Evolutionary conservation across 2,797 vertebrate species (phyloP), one percentile per base, ranked within the genome.

Genomic region (Hemitrygon akajei): DNA sequence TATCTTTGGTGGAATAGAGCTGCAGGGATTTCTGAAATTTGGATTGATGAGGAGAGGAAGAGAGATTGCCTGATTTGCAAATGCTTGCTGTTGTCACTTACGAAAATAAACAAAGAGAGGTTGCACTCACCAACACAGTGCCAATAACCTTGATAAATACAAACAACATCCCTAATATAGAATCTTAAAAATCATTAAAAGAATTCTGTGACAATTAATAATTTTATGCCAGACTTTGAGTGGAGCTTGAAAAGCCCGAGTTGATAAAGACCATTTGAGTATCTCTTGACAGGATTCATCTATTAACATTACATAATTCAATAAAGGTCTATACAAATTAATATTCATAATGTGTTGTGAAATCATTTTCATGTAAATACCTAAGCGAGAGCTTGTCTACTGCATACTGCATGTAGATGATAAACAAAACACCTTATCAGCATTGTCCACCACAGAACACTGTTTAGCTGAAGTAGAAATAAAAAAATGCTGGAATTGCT

Each of bases 11-110:
- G n/a, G 18, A 89, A 37, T n/a, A 3, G 63, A 10, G 60, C 63
- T 1, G n/a, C 9, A 56, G 27, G 27, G 56, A 27, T 27, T 86
- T 63, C 60, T 69, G 63, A 69, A 69, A 69, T 7, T 69, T 89
- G 86, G 86, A 22, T 89, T 69, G 34, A 69, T 7, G 86, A 58
- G 37, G 7, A 66, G 69, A 34, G 63, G 66, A 37, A 89, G 1
- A 20, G 86, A 66, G 60, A 66, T 66, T 89, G 66, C 60, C 30
- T 89, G 86, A 89, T 66, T n/a, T 89, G 86, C n/a, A n/a, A 89
- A 69, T 34, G n/a, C 86, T 89, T 69, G 1, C 5, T 69, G 63
- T 30, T 89, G 30, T 20, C 86, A 66, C 63, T 69, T 34, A 89
- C 69, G 86, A 69, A 37, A 86, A 27, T 60, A 86, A 58, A 84